phyloP scores from a whole-genome alignment of 2,797 vertebrate species.

The Oceanodroma leucorhoa region DNA sequence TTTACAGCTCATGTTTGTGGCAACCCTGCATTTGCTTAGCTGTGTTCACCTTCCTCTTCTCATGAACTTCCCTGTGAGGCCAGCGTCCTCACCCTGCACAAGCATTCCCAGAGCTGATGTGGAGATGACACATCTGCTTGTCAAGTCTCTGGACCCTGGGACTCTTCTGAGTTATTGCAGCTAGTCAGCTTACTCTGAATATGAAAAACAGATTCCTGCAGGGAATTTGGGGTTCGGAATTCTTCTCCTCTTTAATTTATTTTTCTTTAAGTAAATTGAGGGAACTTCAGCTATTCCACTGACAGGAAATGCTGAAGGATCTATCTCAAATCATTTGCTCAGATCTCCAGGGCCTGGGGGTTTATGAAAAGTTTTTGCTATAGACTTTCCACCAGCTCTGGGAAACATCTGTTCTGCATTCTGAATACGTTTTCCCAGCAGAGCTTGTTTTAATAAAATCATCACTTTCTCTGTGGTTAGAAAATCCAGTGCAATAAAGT shows the following conservation, averaged over 20 bases:
- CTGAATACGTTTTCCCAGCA: constrained; percentile 33
- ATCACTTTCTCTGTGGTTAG: constrained; percentile 39
- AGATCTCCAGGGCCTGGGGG: not conserved
- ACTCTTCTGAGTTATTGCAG: constrained; percentile 36
- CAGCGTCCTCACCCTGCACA: not conserved
- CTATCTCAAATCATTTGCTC: constrained; percentile 40
- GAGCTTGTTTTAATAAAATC: constrained; percentile 60
- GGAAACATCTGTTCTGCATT: constrained; percentile 55
- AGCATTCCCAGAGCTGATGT: not conserved
- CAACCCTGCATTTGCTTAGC: not conserved
- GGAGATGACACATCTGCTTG: constrained; percentile 40
- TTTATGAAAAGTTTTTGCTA: constrained; percentile 31
- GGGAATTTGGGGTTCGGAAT: constrained; percentile 23
- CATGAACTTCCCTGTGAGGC: not conserved
- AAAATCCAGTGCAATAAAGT: constrained; percentile 3
- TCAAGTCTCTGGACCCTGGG: constrained; percentile 9
- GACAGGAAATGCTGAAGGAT: constrained; percentile 57
- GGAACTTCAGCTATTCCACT: constrained; percentile 19
- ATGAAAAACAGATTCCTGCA: constrained; percentile 33
- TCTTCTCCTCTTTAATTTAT: constrained; percentile 35
- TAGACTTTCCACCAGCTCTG: not conserved
- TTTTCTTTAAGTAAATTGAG: constrained; percentile 46
- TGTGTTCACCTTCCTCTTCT: not conserved
- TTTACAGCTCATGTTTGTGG: not conserved
- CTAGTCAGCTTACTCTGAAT: constrained; percentile 29